Evolutionary conservation across 2,888 invertebrate genomes (phyloP), one percentile per base, ranked within the genome.

Genomic region (Eupithecia pulchellata): DNA sequence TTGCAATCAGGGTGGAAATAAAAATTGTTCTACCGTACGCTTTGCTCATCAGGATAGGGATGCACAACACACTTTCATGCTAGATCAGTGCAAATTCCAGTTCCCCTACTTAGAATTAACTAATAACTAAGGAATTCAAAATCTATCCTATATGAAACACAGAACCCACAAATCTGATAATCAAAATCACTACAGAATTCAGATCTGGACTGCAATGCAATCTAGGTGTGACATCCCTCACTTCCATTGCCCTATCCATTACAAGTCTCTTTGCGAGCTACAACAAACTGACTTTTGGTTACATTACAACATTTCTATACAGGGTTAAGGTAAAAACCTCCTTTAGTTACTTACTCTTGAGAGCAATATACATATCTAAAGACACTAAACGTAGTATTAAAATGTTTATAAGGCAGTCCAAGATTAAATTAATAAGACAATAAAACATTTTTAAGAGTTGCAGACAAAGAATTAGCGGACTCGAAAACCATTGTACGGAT

Each of bases 391-490:
- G 69, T 55, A 69, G 63, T 66, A 61, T 72, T 73, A 74, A 74
- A 75, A 34, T 25, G 61, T 36, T 61, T 61, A 61, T 61, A 36
- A 61, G 13, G 25, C n/a, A 61, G 11, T 34, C 64, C 71, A 57
- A 63, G 66, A 74, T 75, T 75, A 74, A 78, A 79, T 79, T 78
- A 77, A 77, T 79, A 77, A 73, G 70, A 67, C 69, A 68, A 73
- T 75, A 75, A 65, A 58, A 61, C 34, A 13, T 71, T 64, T 74
- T 75, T 75, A 68, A 66, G 68, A 76, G 72, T 76, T 75, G 78
- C 71, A 75, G 75, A 78, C 78, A 77, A 78, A 78, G 76, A 79
- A 81, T 78, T 80, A 78, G 76, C 77, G 78, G 78, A 71, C 76
- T 76, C 73, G 70, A 76, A 78, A 64, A 71, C 68, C 75, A 75